Base-by-base conservation (phyloP, 2,888 invertebrate genomes). In the Ophion ventricosus region DNA sequence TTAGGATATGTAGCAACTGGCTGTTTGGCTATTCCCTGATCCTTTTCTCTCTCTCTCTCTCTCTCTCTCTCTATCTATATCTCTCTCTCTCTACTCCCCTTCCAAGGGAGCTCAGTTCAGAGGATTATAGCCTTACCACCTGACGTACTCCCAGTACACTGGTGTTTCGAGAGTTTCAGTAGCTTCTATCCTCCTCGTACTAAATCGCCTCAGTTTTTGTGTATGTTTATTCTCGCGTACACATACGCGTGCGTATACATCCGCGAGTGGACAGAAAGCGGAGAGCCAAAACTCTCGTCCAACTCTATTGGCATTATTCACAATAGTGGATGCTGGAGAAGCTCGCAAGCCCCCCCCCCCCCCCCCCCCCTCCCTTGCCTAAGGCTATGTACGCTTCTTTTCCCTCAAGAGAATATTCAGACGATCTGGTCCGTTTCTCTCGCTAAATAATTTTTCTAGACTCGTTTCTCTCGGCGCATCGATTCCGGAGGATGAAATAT, bases 51-150 rank as follows among this genome's bases (percentile, higher is more conserved):
- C 56, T 57, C 5, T 3, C 11, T 25, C 11, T 35, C 17, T 56
- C 49, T 49, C 35, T 49, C 26, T 59, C 26, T 20, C 69, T 29
- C 20, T n/a, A n/a, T n/a, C n/a, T n/a, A n/a, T n/a, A n/a, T 69
- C 26, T 35, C 43, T 59, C 66, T 77, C 66, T 63, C 73, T 69
- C 56, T 3, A 29, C n/a, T 56, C 72, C 72, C 67, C 57, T 49
- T 59, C 82, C 49, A 43, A 70, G 75, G 61, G 70, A 82, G 81
- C 74, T 66, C 89, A 79, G 87, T 89, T 89, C 89, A 88, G 84
- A 87, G 91, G 91, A 91, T 92, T 91, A 92, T 91, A 89, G 91
- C 88, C 87, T 80, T 86, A 87, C 90, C 91, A 92, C 90, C 91
- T 91, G 91, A 89, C 91, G 88, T 73, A 84, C 88, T 91, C 91